Percentiles rank a stretch among this genome's conserved stretches.
phyloP scores from a whole-genome alignment of 2,113 vertebrate species.

The Octodon degus region DNA sequence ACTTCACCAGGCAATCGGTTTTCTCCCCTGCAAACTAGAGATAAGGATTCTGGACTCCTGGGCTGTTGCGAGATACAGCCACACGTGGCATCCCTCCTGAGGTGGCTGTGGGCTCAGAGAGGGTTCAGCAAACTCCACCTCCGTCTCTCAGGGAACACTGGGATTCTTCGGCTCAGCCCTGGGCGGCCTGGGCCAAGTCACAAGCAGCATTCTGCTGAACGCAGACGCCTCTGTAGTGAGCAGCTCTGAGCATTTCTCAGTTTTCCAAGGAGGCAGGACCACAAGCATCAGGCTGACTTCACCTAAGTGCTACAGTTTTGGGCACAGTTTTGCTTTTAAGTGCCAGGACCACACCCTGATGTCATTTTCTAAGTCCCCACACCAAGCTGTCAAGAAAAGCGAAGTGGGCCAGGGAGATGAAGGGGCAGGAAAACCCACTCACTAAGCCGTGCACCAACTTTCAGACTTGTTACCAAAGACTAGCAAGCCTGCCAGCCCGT shows the following conservation, averaged over 20 bases:
- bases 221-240: not conserved
- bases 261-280: conserved; percentile 46
- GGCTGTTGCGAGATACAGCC: not conserved
- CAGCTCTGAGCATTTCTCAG: not conserved
- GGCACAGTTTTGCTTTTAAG: not conserved
- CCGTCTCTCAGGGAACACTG: not conserved
- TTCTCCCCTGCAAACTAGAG: not conserved
- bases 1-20: not conserved
- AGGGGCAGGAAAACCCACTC: not conserved
- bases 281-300: conserved; percentile 57
- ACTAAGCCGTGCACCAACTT: conserved; percentile 56
- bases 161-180: not conserved
- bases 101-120: not conserved
- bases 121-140: not conserved
- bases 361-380: not conserved
- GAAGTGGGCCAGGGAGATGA: not conserved
- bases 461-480: conserved; percentile 19
- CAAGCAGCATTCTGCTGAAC: not conserved
- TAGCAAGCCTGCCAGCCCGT: not conserved
- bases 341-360: not conserved
- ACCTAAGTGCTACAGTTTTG: not conserved
- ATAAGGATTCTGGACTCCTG: not conserved
- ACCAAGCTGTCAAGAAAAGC: not conserved
- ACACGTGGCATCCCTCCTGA: too few relatives aligned
- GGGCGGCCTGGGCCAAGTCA: not conserved